Percentiles rank a stretch among this genome's conserved stretches.
Conservation (phyloP, 2,888 invertebrate genomes). For the Melipona bicolor region DNA sequence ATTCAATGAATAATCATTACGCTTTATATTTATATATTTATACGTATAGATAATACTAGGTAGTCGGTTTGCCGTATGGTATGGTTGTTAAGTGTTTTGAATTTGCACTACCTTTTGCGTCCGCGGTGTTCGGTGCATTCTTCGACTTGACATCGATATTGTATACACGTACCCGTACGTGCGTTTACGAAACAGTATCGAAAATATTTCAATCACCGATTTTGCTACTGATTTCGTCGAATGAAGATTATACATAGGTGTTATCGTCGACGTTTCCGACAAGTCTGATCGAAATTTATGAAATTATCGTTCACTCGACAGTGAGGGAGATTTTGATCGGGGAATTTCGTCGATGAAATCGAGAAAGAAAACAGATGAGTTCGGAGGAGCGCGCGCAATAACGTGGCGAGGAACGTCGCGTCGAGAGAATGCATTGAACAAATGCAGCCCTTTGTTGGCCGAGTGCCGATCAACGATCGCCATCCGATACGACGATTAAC, state of each 20-base stretch:
- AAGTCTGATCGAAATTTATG: neutral
- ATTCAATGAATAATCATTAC: conserved; percentile 67
- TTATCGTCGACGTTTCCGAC: neutral
- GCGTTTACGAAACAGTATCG: neutral
- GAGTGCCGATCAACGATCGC: conserved; percentile 45
- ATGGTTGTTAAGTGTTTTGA: conserved; percentile 48
- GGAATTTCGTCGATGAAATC: neutral
- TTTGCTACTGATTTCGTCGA: neutral
- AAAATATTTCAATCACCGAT: neutral
- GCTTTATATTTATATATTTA: conserved; percentile 61
- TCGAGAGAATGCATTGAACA: conserved; percentile 32
- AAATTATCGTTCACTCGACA: neutral
- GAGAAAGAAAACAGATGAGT: neutral
- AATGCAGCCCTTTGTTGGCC: conserved; percentile 10
- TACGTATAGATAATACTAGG: conserved; percentile 70
- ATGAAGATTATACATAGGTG: no score
- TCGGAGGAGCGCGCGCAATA: neutral
- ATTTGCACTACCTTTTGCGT: conserved; percentile 43
- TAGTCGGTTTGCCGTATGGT: conserved; percentile 65
- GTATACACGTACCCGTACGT: neutral
- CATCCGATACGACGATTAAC: conserved; percentile 55
- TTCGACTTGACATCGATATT: neutral
- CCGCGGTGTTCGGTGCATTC: conserved; percentile 37
- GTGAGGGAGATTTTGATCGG: neutral
- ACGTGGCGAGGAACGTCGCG: conserved; percentile 7